Conservation (phyloP, 1,140 invertebrate species). For the Drusus annulatus region DNA sequence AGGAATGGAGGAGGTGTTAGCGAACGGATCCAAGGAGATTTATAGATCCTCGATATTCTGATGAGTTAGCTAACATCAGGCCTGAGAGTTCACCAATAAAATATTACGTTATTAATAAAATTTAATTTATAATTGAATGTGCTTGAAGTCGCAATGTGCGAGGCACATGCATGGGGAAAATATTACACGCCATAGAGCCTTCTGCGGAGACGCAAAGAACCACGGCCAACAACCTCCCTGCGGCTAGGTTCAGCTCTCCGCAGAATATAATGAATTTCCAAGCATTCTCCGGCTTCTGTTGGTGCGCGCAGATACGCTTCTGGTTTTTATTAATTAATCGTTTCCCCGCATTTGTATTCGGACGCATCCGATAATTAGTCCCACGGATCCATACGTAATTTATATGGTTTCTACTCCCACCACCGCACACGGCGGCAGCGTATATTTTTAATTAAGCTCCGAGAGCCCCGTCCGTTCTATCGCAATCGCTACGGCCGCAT, state of each 20-base stretch:
- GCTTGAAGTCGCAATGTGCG: no score
- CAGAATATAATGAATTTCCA: no score
- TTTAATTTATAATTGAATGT: no score
- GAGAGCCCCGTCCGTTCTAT: slow-evolving; percentile 14
- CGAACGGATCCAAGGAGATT: no score
- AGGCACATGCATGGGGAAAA: no score
- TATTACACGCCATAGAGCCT: not conserved
- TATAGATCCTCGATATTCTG: no score
- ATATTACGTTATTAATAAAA: no score
- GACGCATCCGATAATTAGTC: slow-evolving; percentile 45
- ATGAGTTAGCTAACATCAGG: no score
- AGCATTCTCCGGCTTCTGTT: slow-evolving; percentile 8
- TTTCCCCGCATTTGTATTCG: slow-evolving; percentile 37
- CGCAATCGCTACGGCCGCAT: slow-evolving; percentile 1
- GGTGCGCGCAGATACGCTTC: slow-evolving; percentile 40
- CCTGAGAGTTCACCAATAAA: no score
- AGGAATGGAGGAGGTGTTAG: no score
- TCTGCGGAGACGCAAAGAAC: not conserved
- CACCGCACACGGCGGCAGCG: slow-evolving; percentile 4
- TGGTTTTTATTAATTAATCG: slow-evolving; percentile 51
- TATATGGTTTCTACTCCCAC: slow-evolving; percentile 18
- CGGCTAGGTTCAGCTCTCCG: no score
- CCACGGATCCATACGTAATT: slow-evolving; percentile 39
- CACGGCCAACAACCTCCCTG: no score
- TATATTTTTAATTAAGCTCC: slow-evolving; percentile 47